Conservation (phyloP, 2,113 vertebrate genomes). For the Myiagra hebetior region DNA sequence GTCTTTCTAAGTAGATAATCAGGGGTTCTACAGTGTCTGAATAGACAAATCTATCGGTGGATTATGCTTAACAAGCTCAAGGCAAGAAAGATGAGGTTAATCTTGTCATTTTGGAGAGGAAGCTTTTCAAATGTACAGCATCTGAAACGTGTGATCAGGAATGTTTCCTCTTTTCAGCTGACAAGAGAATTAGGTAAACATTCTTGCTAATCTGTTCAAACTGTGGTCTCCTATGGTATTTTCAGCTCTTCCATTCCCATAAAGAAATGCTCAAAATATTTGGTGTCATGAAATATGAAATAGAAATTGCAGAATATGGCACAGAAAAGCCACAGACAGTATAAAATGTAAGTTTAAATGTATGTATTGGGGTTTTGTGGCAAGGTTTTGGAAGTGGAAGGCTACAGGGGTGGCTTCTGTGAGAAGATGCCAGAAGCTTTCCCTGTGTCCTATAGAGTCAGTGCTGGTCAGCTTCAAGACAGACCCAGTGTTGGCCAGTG, state of each 20-base stretch:
- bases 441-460: background rate
- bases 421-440: background rate
- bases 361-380: background rate
- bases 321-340: background rate
- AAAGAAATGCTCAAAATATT: background rate
- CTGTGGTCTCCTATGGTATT: background rate
- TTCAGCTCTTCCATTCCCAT: background rate
- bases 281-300: background rate
- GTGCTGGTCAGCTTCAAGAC: background rate
- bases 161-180: background rate
- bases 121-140: background rate
- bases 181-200: background rate
- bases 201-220: background rate
- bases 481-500: background rate
- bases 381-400: background rate
- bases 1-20: background rate
- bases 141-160: background rate
- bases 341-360: background rate
- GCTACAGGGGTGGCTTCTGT: background rate
- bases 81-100: background rate
- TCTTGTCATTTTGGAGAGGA: background rate
- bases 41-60: background rate
- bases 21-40: background rate
- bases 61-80: background rate
- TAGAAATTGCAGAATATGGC: background rate